Percentiles rank a stretch among this genome's conserved stretches.
Conservation (phyloP, 2,888 invertebrate genomes). For the Pristionchus exspectatus region DNA sequence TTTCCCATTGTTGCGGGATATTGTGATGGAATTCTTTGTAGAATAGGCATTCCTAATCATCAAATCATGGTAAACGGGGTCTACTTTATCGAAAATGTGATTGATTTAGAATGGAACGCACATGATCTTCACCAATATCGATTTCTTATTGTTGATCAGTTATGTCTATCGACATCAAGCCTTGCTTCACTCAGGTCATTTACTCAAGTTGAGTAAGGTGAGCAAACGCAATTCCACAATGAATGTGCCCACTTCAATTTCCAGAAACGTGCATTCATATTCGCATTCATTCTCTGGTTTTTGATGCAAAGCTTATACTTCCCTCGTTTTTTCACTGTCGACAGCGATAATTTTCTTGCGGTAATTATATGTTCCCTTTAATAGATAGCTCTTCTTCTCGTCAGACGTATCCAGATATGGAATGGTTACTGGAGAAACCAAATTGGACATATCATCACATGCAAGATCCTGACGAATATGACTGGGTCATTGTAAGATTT, state of each 20-base stretch:
- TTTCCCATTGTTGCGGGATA: neutral
- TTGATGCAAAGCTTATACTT: neutral
- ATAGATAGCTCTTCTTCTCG: neutral
- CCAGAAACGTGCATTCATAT: neutral
- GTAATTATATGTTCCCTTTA: neutral
- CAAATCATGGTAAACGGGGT: neutral
- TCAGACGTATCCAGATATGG: neutral
- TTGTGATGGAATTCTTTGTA: conserved; percentile 8
- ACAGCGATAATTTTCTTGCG: neutral
- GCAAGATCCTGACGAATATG: neutral
- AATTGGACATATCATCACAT: neutral
- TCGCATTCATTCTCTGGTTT: neutral
- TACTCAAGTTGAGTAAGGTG: neutral
- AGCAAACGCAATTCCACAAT: neutral
- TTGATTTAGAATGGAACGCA: neutral
- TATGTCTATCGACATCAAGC: conserved; percentile 10
- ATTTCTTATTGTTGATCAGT: neutral
- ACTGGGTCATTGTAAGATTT: neutral
- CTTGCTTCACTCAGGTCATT: neutral
- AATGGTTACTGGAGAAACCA: neutral
- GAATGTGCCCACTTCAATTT: neutral
- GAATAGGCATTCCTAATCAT: neutral
- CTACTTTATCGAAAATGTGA: neutral
- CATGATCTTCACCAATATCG: neutral
- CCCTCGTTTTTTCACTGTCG: neutral